Percentiles rank a stretch among this genome's conserved stretches.
Evolutionary conservation across 2,888 invertebrate species (phyloP).

Genomic region (Diabrotica balteata): DNA sequence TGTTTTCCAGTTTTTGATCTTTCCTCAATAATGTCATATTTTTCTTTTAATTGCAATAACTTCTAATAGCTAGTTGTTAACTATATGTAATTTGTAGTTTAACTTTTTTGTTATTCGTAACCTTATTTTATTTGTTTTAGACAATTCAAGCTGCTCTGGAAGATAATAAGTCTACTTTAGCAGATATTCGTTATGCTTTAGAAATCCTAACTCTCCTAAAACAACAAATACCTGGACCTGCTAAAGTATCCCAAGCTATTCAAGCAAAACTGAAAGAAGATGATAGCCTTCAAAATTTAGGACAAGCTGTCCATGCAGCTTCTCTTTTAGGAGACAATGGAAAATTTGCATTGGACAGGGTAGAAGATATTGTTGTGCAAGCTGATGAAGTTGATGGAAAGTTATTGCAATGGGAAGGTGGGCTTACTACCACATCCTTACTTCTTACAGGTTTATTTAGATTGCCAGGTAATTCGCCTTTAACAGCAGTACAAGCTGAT

Average conservation of each 20-base stretch:
- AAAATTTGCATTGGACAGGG: conserved; percentile 72
- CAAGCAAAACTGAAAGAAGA: conserved; percentile 84
- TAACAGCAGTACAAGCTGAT: conserved; percentile 79
- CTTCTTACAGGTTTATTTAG: conserved; percentile 64
- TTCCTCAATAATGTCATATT: too few relatives aligned
- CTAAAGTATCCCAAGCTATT: conserved; percentile 75
- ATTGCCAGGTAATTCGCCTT: conserved; percentile 69
- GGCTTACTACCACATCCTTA: conserved; percentile 78
- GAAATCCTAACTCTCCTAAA: conserved; percentile 74
- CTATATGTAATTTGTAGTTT: not conserved
- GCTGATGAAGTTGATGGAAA: conserved; percentile 92
- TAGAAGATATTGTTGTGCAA: conserved; percentile 92
- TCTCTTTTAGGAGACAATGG: conserved; percentile 73
- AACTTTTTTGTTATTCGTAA: not conserved
- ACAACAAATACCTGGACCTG: conserved; percentile 68
- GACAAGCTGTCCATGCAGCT: conserved; percentile 85
- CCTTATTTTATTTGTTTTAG: conserved; percentile 28
- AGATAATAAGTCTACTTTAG: conserved; percentile 70
- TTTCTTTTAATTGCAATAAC: too few relatives aligned
- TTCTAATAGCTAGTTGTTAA: not conserved
- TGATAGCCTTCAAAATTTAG: conserved; percentile 77
- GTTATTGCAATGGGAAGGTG: conserved; percentile 91
- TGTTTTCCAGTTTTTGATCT: too few relatives aligned
- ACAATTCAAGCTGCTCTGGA: conserved; percentile 59
- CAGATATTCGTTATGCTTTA: conserved; percentile 78